Conservation (phyloP, 2,113 vertebrate species). For the Serinus canaria region DNA sequence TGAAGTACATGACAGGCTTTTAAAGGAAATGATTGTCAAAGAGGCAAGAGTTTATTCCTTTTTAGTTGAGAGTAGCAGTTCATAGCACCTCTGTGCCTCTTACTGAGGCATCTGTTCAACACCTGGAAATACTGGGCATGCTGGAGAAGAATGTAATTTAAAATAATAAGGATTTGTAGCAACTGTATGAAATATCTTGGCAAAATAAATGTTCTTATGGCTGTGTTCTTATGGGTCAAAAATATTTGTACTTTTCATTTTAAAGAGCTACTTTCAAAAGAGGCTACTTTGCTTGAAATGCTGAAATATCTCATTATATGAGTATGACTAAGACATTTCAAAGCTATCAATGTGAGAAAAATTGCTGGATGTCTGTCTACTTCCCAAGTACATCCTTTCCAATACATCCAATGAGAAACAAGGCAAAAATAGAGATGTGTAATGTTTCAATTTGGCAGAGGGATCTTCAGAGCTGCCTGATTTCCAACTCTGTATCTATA, state of each 20-base stretch:
- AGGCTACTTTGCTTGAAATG: not conserved
- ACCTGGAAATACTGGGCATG: not conserved
- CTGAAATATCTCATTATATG: not conserved
- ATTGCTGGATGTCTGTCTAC: not conserved
- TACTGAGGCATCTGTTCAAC: not conserved
- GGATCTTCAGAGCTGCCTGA: not conserved
- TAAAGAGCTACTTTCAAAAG: not conserved
- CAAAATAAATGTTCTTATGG: not conserved
- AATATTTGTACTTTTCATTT: not conserved
- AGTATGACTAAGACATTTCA: not conserved
- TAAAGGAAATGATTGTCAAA: not conserved
- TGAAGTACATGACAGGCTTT: not conserved
- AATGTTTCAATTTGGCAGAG: not conserved
- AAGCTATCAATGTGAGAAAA: not conserved
- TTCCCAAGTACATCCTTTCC: not conserved
- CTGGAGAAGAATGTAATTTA: not conserved
- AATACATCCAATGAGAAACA: not conserved
- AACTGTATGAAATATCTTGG: not conserved
- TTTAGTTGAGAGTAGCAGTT: not conserved
- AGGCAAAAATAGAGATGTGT: not conserved
- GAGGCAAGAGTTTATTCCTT: not conserved
- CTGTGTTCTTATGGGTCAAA: not conserved
- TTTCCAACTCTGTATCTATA: not conserved
- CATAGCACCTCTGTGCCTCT: not conserved
- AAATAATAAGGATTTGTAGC: not conserved